These are phyloP conservation scores for Phenacoccus solenopsis DNA, from an alignment of 1,140 invertebrate genomes.

Conservation along the genomic window DNA sequence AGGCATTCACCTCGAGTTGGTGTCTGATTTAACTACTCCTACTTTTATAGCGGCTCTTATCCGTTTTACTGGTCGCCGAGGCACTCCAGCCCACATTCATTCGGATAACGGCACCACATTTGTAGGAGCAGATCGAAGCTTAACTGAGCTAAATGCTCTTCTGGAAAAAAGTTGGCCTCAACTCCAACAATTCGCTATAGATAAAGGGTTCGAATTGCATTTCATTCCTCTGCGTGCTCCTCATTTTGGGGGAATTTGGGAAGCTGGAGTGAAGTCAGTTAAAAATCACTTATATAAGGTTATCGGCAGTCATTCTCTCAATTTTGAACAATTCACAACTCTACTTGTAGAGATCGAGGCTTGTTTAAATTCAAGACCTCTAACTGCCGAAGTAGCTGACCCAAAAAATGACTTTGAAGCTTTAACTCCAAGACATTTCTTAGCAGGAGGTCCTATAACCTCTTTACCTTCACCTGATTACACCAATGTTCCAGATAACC, in stretches of 20 bases:
- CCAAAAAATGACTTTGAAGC: conserved; percentile 25
- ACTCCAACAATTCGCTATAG: no score
- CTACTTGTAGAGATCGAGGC: conserved; percentile 28
- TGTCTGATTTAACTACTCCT: conserved; percentile 27
- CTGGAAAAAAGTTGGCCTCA: not conserved
- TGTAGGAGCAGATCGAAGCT: conserved; percentile 28
- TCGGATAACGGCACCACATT: conserved; percentile 34
- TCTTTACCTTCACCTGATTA: not conserved
- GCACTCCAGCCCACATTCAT: conserved; percentile 27
- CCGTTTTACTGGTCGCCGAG: conserved; percentile 29
- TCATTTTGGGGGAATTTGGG: conserved; percentile 31
- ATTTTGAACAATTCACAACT: conserved; percentile 31
- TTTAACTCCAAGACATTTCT: conserved; percentile 1
- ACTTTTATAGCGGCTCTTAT: conserved; percentile 29
- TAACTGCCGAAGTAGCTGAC: conserved; percentile 24
- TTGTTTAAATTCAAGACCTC: conserved; percentile 29
- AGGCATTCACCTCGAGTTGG: conserved; percentile 32
- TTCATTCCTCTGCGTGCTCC: conserved; percentile 29
- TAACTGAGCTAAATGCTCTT: conserved; percentile 20
- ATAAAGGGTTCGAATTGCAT: conserved; percentile 23
- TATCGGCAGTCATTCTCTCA: conserved; percentile 19
- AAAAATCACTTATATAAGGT: conserved; percentile 29
- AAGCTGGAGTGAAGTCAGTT: conserved; percentile 29
- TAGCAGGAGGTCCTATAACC: not conserved
- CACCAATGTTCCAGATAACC: not conserved